phyloP scores from a whole-genome alignment of 2,113 vertebrate species.

The Mus spicilegus region DNA sequence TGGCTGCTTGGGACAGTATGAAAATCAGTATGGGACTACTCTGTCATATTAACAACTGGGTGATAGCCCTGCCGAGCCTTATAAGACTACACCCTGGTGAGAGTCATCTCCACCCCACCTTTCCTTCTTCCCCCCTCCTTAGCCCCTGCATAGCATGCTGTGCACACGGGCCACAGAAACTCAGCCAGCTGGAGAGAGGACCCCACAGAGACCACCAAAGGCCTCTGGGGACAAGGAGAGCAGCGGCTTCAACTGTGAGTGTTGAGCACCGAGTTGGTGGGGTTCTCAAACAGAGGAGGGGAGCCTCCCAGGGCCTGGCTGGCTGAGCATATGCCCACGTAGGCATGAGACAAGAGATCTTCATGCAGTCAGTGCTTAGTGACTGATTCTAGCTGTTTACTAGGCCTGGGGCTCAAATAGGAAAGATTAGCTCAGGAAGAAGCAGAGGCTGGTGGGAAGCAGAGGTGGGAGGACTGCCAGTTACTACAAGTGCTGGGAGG shows the following conservation, averaged over 20 bases:
- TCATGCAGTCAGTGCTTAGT: not conserved
- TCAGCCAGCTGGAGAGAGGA: constrained; percentile 38
- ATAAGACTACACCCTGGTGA: not conserved
- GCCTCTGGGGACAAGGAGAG: not conserved
- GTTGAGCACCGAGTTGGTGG: not conserved
- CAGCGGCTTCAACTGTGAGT: constrained; percentile 3
- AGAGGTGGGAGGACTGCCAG: not conserved
- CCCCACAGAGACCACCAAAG: not conserved
- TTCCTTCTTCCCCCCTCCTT: not conserved
- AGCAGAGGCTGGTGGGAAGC: not conserved
- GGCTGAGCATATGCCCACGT: not conserved
- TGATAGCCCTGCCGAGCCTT: no score
- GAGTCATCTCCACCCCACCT: not conserved
- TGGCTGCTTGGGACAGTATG: not conserved
- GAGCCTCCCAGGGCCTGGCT: no score
- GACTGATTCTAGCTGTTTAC: not conserved
- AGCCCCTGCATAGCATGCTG: constrained; percentile 69
- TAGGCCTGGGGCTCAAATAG: not conserved
- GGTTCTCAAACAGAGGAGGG: not conserved
- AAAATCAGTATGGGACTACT: not conserved
- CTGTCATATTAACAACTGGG: not conserved
- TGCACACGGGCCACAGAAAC: not conserved
- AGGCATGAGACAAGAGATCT: not conserved
- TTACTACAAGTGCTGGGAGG: accelerated
- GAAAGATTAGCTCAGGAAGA: no score